Evolutionary conservation across 2,797 vertebrate species (phyloP).

Genomic region (Spinibarbus caldwelli): DNA sequence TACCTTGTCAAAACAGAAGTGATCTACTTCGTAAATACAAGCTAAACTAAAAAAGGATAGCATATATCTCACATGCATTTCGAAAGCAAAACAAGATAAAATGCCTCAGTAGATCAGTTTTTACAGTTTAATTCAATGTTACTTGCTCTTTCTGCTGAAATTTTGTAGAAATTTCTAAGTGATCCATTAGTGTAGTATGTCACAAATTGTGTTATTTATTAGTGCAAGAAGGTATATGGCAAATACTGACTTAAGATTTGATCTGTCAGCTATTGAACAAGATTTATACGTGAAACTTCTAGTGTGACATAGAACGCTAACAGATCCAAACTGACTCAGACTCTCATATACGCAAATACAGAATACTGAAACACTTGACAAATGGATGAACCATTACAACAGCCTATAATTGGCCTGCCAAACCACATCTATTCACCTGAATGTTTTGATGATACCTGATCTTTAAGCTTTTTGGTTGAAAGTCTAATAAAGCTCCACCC

Average conservation of each 20-base stretch:
- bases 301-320: not conserved
- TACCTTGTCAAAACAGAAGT: not conserved
- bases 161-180: not conserved
- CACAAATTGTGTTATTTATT: not conserved
- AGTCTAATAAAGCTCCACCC: not conserved
- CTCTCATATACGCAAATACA: not conserved
- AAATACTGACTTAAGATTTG: not conserved
- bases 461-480: not conserved
- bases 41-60: not conserved
- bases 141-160: not conserved
- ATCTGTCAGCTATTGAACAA: not conserved
- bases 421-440: not conserved
- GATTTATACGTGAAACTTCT: not conserved
- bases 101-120: not conserved
- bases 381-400: not conserved
- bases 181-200: not conserved
- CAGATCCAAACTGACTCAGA: not conserved
- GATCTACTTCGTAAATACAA: not conserved
- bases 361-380: not conserved
- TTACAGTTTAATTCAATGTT: not conserved
- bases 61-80: not conserved
- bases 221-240: not conserved
- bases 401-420: not conserved
- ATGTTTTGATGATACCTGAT: not conserved
- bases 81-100: not conserved